A percentile compares a stretch with the other conserved stretches of the same genome.
phyloP scores from a whole-genome alignment of 2,888 invertebrate genomes.

The Nephrocerus scutellatus region DNA sequence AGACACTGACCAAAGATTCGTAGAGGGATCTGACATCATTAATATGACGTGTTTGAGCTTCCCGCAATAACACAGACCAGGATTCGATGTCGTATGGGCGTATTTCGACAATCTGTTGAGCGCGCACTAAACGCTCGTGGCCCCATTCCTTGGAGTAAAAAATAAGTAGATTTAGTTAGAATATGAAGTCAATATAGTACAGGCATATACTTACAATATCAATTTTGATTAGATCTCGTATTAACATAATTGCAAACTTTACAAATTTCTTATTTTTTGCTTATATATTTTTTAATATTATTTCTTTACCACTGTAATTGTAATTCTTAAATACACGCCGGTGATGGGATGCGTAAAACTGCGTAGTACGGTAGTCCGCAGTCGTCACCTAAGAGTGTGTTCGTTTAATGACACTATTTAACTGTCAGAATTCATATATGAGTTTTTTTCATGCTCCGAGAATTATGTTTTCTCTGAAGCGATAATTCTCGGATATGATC shows the following conservation, averaged over 20 bases:
- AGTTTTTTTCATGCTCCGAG: too few species aligned
- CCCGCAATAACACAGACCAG: slow-evolving; percentile 92
- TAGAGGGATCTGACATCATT: slow-evolving; percentile 87
- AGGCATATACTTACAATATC: slow-evolving; percentile 41
- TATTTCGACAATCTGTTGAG: slow-evolving; percentile 78
- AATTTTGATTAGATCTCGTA: slow-evolving; percentile 45
- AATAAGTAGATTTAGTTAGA: neutral
- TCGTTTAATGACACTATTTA: too few species aligned
- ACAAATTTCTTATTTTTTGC: too few species aligned
- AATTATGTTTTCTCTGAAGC: too few species aligned
- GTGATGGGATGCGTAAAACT: too few species aligned
- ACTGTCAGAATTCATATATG: too few species aligned
- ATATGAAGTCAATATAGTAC: neutral
- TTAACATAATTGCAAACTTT: too few species aligned
- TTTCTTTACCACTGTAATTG: too few species aligned
- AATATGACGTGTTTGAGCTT: slow-evolving; percentile 80
- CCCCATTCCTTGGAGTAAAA: slow-evolving; percentile 67
- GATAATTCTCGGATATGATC: too few species aligned
- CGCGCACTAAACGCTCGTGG: slow-evolving; percentile 73
- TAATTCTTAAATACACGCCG: too few species aligned
- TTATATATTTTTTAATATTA: neutral
- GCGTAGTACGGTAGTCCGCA: too few species aligned
- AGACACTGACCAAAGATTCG: slow-evolving; percentile 88
- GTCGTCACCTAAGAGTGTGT: too few species aligned
- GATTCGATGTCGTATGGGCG: slow-evolving; percentile 94